phyloP scores from a whole-genome alignment of 2,888 invertebrate genomes.

The Stomorhina lunata region DNA sequence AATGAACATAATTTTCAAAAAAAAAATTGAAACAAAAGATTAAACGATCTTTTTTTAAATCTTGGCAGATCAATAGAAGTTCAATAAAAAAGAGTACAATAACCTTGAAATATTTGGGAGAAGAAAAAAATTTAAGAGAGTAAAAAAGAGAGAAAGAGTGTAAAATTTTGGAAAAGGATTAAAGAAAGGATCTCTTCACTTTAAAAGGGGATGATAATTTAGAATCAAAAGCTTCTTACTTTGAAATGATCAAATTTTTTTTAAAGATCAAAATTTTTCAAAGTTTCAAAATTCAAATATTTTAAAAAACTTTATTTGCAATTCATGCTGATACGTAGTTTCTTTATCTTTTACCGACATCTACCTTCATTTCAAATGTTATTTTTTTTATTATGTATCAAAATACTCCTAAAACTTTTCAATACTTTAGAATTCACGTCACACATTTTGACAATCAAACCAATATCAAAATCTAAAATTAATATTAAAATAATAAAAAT shows the following conservation, averaged over 20 bases:
- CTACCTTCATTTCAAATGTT: background rate
- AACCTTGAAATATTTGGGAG: constrained; percentile 42
- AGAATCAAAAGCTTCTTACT: background rate
- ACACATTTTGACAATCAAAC: no score
- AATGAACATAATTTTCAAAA: constrained; percentile 9
- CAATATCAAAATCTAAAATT: no score
- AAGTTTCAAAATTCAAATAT: background rate
- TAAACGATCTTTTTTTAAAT: background rate
- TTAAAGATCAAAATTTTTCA: no score
- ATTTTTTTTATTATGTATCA: background rate
- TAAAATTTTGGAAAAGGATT: background rate
- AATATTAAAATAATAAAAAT: no score
- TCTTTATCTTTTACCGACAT: constrained; percentile 42
- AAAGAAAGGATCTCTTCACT: background rate
- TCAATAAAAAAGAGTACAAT: constrained; percentile 51
- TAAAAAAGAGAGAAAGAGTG: background rate
- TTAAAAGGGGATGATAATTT: no score
- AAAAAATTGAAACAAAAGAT: background rate
- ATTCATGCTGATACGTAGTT: constrained; percentile 28
- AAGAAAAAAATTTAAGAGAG: background rate
- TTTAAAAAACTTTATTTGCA: constrained; percentile 22
- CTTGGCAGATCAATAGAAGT: constrained; percentile 40
- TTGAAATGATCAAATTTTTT: no score
- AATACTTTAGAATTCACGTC: constrained; percentile 21
- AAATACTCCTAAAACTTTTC: no score